Conservation (phyloP, 2,888 invertebrate species). For the Prionchulus punctatus region DNA sequence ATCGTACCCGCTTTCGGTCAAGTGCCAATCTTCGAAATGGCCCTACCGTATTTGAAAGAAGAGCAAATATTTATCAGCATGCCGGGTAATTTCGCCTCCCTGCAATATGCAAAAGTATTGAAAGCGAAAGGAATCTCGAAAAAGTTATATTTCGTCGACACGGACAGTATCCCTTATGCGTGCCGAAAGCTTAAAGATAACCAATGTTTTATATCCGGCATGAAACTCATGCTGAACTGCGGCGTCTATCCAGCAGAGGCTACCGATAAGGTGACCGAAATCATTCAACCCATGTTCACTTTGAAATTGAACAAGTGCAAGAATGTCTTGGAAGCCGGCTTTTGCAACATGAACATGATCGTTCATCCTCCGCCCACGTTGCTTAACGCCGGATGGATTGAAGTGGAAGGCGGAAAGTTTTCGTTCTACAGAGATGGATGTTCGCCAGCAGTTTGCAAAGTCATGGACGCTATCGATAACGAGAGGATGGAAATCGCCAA, state of each 20-base stretch:
- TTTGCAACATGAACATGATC: constrained; percentile 10
- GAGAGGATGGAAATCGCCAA: constrained; percentile 7
- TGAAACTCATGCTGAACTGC: constrained; percentile 9
- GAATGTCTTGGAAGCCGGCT: constrained; percentile 8
- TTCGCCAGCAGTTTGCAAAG: constrained; percentile 3
- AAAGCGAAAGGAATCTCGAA: constrained; percentile 2
- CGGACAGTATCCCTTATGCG: constrained; percentile 11
- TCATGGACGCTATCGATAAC: constrained; percentile 10
- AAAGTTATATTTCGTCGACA: constrained; percentile 7
- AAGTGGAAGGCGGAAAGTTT: constrained; percentile 7
- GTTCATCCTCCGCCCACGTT: constrained; percentile 10
- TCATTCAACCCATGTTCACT: constrained; percentile 5
- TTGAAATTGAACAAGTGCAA: neutral
- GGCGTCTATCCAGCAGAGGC: constrained; percentile 8
- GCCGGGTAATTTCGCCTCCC: constrained; percentile 9
- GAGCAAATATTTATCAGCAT: constrained; percentile 7
- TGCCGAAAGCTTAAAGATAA: constrained; percentile 8
- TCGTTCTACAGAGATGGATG: constrained; percentile 10
- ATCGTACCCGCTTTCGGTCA: constrained; percentile 3
- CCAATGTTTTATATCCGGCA: constrained; percentile 7
- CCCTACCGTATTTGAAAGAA: constrained; percentile 7
- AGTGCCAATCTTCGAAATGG: constrained; percentile 9
- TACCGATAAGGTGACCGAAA: constrained; percentile 2
- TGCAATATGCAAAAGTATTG: constrained; percentile 7
- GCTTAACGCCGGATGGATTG: constrained; percentile 10